Conservation (phyloP, 2,888 invertebrate genomes). For the Cryptophagus acutangulus region DNA sequence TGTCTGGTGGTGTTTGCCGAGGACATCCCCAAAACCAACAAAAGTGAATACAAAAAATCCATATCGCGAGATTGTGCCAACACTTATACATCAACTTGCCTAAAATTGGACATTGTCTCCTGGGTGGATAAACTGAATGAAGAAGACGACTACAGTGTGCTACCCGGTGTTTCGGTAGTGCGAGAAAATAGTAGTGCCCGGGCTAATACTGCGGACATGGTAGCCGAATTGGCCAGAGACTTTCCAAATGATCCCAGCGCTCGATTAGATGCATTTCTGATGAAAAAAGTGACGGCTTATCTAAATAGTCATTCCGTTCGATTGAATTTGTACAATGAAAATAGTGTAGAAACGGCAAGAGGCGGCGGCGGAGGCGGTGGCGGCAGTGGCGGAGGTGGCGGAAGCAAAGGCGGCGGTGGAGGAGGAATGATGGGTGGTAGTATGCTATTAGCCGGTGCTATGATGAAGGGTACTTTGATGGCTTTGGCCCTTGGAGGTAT, state of each 20-base stretch:
- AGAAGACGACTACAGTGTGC: constrained; percentile 61
- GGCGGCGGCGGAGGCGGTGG: constrained; percentile 39
- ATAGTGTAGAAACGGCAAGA: constrained; percentile 50
- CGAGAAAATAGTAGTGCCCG: constrained; percentile 54
- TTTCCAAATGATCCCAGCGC: constrained; percentile 73
- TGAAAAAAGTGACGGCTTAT: constrained; percentile 66
- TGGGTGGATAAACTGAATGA: constrained; percentile 71
- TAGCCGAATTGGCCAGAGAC: constrained; percentile 69
- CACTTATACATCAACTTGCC: constrained; percentile 65
- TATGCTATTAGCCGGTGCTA: constrained; percentile 50
- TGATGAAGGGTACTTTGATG: constrained; percentile 65
- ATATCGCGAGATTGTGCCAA: constrained; percentile 53
- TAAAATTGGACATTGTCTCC: constrained; percentile 72
- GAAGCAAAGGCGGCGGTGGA: constrained; percentile 50
- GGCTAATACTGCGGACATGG: constrained; percentile 62
- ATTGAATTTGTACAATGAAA: constrained; percentile 62
- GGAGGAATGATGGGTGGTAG: constrained; percentile 47
- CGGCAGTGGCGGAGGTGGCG: constrained; percentile 37
- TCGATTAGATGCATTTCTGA: constrained; percentile 67
- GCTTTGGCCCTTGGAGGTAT: constrained; percentile 67
- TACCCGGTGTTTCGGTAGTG: constrained; percentile 71
- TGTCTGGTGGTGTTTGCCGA: constrained; percentile 16
- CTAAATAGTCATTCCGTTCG: constrained; percentile 70
- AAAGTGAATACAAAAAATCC: constrained; percentile 39
- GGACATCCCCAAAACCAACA: constrained; percentile 19